Percentiles rank a stretch among this genome's conserved stretches.
phyloP scores from a whole-genome alignment of 2,113 vertebrate genomes.

The Menura novaehollandiae region DNA sequence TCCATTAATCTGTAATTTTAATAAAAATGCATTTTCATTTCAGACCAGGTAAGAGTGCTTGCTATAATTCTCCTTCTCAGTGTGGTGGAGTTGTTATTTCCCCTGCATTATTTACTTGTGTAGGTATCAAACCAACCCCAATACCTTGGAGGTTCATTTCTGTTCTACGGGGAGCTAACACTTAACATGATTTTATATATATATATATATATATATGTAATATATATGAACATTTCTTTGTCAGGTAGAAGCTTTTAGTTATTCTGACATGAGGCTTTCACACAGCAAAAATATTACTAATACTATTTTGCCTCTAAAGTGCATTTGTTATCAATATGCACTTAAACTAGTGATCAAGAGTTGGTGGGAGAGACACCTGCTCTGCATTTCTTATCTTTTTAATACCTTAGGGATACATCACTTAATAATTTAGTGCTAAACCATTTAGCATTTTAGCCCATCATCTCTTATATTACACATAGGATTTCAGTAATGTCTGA shows the following conservation, averaged over 20 bases:
- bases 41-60: not conserved
- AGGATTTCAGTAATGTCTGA: constrained; percentile 83
- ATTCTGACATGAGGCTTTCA: constrained; percentile 72
- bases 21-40: constrained; percentile 39
- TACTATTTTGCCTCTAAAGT: constrained; percentile 76
- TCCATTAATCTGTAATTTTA: not conserved
- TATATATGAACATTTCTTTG: constrained; percentile 66
- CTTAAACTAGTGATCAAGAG: constrained; percentile 76
- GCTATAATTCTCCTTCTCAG: not conserved
- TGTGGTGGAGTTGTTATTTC: constrained; percentile 2
- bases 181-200: constrained; percentile 32
- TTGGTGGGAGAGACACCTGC: constrained; percentile 78
- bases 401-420: constrained; percentile 80
- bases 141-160: constrained; percentile 19
- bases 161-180: constrained; percentile 58
- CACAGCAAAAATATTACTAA: constrained; percentile 77
- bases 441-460: constrained; percentile 84
- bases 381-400: constrained; percentile 78
- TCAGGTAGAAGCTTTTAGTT: constrained; percentile 75
- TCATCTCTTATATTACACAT: constrained; percentile 83
- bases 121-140: not conserved
- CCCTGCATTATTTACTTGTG: not conserved
- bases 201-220: not conserved
- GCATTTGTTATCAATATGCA: constrained; percentile 78
- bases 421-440: constrained; percentile 86